Evolutionary conservation across 2,888 invertebrate species (phyloP).

Genomic region (Nephrocerus scutellatus): DNA sequence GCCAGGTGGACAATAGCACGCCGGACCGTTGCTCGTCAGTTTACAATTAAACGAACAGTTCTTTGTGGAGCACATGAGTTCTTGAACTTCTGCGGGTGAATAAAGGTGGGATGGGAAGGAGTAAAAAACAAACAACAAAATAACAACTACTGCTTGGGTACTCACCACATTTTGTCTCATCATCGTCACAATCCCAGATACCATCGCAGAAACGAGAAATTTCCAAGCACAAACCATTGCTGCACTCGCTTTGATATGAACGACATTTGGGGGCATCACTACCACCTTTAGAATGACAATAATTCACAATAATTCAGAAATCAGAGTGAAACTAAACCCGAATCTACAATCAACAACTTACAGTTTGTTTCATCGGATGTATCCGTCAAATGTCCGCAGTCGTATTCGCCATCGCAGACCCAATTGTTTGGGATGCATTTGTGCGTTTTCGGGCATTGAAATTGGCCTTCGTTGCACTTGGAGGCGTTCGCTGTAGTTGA

Average conservation of each 20-base stretch:
- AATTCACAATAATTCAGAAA: too few relatives aligned
- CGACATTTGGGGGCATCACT: conserved; percentile 57
- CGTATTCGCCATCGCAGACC: conserved; percentile 70
- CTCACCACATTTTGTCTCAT: conserved; percentile 45
- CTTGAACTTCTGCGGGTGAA: conserved; percentile 35
- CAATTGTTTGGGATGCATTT: conserved; percentile 69
- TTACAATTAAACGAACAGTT: conserved; percentile 63
- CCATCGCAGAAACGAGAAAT: conserved; percentile 46
- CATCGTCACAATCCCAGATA: conserved; percentile 45
- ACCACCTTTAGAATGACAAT: conserved; percentile 52
- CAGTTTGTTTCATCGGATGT: conserved; percentile 69
- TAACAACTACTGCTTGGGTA: neutral
- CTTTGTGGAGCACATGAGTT: conserved; percentile 49
- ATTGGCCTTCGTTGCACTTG: conserved; percentile 62
- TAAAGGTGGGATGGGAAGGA: neutral
- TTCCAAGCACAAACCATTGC: conserved; percentile 42
- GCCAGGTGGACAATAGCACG: conserved; percentile 69
- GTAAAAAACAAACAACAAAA: neutral
- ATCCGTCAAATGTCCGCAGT: conserved; percentile 73
- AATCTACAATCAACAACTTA: conserved; percentile 43
- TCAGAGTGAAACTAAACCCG: too few relatives aligned
- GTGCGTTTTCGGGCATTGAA: conserved; percentile 62
- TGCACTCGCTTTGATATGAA: conserved; percentile 63
- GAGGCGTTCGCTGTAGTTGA: conserved; percentile 50
- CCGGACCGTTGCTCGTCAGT: conserved; percentile 61